Conservation (phyloP, 2,113 vertebrate genomes). For the Phylloscopus trochiloides region DNA sequence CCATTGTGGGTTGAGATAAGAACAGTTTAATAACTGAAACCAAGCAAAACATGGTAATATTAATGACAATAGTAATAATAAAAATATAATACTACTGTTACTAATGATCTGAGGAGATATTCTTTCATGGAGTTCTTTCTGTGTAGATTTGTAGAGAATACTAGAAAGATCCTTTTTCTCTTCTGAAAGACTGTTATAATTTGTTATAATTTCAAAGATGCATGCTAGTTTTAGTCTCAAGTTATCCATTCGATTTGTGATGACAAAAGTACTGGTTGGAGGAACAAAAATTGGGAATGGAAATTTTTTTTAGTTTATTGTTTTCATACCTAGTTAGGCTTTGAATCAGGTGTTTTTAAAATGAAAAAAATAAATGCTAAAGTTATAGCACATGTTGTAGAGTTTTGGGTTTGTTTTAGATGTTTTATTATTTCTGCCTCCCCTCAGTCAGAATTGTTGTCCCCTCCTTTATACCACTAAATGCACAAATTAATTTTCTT, state of each 20-base stretch:
- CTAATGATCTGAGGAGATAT: neutral
- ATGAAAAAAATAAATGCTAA: neutral
- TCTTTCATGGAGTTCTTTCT: neutral
- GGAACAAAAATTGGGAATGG: neutral
- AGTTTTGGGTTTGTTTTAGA: neutral
- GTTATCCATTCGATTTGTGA: neutral
- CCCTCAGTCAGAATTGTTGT: neutral
- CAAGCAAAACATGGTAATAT: neutral
- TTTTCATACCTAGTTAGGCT: neutral
- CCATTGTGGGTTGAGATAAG: neutral
- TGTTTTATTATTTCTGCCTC: neutral
- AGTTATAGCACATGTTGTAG: neutral
- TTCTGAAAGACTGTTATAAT: neutral
- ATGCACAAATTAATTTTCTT: neutral
- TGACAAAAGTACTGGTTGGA: neutral
- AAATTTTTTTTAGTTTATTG: neutral
- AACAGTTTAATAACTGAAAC: neutral
- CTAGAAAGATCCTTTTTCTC: neutral
- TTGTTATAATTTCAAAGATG: neutral
- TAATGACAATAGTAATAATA: neutral
- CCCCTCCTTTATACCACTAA: neutral
- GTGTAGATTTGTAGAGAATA: neutral
- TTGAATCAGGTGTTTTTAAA: neutral
- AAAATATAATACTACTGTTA: neutral
- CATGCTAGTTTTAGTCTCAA: neutral